Evolutionary conservation across 2,113 vertebrate genomes (phyloP).

Genomic region (Chionodraco myersi): DNA sequence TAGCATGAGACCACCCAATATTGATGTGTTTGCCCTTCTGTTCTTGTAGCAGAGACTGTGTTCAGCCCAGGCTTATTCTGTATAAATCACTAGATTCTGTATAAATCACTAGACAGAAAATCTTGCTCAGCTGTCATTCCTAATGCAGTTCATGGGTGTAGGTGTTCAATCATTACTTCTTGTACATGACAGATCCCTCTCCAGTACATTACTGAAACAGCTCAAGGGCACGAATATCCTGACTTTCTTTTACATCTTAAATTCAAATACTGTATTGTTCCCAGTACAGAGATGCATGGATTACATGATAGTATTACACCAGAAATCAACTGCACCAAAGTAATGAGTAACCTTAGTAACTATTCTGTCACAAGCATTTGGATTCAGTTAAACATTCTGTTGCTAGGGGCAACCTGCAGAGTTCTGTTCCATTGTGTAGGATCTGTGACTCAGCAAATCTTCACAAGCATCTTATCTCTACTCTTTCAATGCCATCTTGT

Average conservation of each 20-base stretch:
- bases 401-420: not conserved
- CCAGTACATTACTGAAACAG: slow-evolving; percentile 10
- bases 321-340: not conserved
- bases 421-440: not conserved
- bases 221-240: not conserved
- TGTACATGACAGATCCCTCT: slow-evolving; percentile 5
- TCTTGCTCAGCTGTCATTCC: slow-evolving; percentile 25
- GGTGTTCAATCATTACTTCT: slow-evolving; percentile 37
- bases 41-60: slow-evolving; percentile 12
- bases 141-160: slow-evolving; percentile 25
- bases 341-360: not conserved
- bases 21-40: slow-evolving; percentile 38
- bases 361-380: not conserved
- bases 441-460: not conserved
- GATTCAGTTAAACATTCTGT: not conserved
- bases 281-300: not conserved
- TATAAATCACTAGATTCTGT: no score
- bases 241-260: not conserved
- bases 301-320: not conserved
- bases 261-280: not conserved
- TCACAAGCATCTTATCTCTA: not conserved
- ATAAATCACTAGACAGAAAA: slow-evolving; percentile 44
- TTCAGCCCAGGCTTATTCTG: slow-evolving; percentile 1
- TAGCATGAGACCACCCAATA: not conserved
- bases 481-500: not conserved